Evolutionary conservation across 2,888 invertebrate species (phyloP), one percentile per base, ranked within the genome.

Genomic region (Gymnoscelis rufifasciata): DNA sequence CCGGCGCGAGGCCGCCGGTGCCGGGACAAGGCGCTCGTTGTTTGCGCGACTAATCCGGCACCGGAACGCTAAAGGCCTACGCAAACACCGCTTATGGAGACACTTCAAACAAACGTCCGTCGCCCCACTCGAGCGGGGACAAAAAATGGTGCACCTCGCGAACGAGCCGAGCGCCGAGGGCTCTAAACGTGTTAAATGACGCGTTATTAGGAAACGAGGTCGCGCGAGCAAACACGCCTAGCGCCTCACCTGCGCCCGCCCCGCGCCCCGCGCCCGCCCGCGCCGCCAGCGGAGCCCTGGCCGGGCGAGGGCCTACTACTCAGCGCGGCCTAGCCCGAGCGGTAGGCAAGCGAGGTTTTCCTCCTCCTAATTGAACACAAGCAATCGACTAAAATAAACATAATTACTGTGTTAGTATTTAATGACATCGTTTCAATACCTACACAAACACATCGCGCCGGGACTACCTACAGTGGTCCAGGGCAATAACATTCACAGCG

Each of bases 51-150:
- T 57, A 56, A 59, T 54, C 63, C 66, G 62, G 61, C 71, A 57
- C 64, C 68, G 66, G 61, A 56, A 54, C 71, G 71, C 66, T 61
- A 66, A 71, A 66, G 62, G 68, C 83, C 83, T 83, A 73, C 74
- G 72, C 83, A 84, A 86, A 86, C 71, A 84, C 74, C 67, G 80
- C 78, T 74, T 74, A 76, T 77, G 64, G 69, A 75, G 72, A 77
- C 79, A 82, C 83, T 86, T 72, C 69, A 80, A 65, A 72, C 71
- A 68, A 78, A 66, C 71, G 19, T 19, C 19, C 74, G 74, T 78
- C 82, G 74, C 74, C 74, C 71, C 61, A 77, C 37, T 35, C 36
- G 33, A 19, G 31, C 11, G 58, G 53, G 52, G 42, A 75, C 78
- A 81, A 81, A 83, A 83, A 83, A 77, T 59, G 23, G 58, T 68